These are phyloP conservation scores for Dynastes grantii DNA, from an alignment of 2,888 invertebrate genomes.

Conservation along the genomic window DNA sequence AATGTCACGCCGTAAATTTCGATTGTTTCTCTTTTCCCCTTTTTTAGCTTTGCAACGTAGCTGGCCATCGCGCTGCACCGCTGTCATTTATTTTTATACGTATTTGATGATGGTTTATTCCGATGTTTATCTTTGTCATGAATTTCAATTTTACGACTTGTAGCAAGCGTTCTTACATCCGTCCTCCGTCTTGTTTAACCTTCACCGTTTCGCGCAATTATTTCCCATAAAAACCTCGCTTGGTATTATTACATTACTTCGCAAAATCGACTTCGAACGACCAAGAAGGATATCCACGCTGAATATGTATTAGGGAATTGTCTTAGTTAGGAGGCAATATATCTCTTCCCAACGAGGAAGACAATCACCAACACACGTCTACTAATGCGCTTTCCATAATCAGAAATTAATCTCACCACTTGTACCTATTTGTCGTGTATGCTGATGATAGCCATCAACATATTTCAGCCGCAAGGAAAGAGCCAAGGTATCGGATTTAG, in stretches of 20 bases:
- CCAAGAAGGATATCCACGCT: background rate
- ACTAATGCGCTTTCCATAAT: too few relatives aligned
- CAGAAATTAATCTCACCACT: too few relatives aligned
- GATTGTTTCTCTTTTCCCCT: slow-evolving; percentile 19
- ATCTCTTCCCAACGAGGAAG: background rate
- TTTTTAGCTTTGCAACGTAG: slow-evolving; percentile 19
- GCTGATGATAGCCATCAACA: too few relatives aligned
- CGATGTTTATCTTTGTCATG: slow-evolving; percentile 41
- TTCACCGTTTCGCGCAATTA: background rate
- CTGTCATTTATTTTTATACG: slow-evolving; percentile 42
- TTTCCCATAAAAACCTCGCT: background rate
- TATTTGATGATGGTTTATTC: slow-evolving; percentile 45
- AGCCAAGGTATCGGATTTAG: too few relatives aligned
- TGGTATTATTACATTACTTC: background rate
- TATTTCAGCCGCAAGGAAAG: too few relatives aligned
- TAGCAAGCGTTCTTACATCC: slow-evolving; percentile 23
- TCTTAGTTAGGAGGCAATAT: background rate
- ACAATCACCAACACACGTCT: too few relatives aligned
- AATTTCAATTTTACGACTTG: slow-evolving; percentile 46
- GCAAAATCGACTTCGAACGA: background rate
- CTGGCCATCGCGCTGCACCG: slow-evolving; percentile 4
- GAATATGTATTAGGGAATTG: slow-evolving; percentile 15
- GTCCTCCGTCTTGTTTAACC: slow-evolving; percentile 19
- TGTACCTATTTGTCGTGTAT: too few relatives aligned
- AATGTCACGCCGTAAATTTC: slow-evolving; percentile 46